Base-by-base conservation (phyloP, 2,113 vertebrate species). In the Todiramphus chloris region DNA sequence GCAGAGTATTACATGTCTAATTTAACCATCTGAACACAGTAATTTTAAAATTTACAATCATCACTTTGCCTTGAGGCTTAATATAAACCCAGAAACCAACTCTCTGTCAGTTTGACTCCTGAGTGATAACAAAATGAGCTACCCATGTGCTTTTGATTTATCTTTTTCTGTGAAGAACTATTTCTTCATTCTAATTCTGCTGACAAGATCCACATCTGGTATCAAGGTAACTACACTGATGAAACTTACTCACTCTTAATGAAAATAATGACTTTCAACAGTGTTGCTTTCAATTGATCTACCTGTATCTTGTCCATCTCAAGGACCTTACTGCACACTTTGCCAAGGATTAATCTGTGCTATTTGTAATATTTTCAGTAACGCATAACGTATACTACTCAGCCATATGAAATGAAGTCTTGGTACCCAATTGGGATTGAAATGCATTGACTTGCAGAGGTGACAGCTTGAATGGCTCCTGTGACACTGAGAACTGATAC, bases 1-100 rank as follows among this genome's bases (percentile, higher is more conserved):
- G 83, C 16, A 19, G 83, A 31, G 4, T 83, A 73, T 62, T 90
- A 86, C 6, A 13, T 15, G 67, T 27, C 21, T 82, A 74, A 82
- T 94, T 92, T 90, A 92, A 95, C 63, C 41, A 87, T 46, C 20
- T 90, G 58, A 94, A 93, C 17, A 35, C 41, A 96, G 70, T n/a
- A 91, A 58, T 72, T 82, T 72, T 90, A 2, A 20, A 87, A 87
- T 93, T 77, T 80, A 83, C 16, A 96, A 73, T 24, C 30, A 69
- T 73, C 73, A 82, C 37, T 66, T 95, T 90, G 82, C 55, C 60
- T 95, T 89, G 90, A 19, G 31, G 44, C 39, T 79, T 89, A 76
- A 78, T 81, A 75, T 33, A 90, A 83, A 33, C 53, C 51, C 80
- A 80, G 80, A 33, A 93, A 62, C 31, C 43, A 64, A 13, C 37